Evolutionary conservation across 2,888 invertebrate genomes (phyloP), one percentile per base, ranked within the genome.

Genomic region (Brachylomia viminalis): DNA sequence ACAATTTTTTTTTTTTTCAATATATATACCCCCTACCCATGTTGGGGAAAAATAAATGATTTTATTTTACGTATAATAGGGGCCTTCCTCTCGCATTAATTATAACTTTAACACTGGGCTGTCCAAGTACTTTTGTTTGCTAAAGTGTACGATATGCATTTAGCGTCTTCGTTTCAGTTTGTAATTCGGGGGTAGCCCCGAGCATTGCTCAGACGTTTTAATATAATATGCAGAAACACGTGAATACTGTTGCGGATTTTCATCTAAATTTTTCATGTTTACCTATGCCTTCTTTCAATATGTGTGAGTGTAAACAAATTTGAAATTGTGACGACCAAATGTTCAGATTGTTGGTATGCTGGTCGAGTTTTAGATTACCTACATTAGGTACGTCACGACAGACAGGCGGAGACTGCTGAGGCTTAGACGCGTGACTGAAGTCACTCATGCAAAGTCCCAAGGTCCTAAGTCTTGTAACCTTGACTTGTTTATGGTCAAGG

Each of bases 111-210:
- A 42, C 6, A n/a, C 45, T 6, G 10, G 42, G 23, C 13, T 33
- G 30, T 71, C 56, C 49, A 42, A 20, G 20, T 33, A 56, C 6
- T 20, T n/a, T 47, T 77, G 61, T 71, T 61, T 54, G 42, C 42
- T 23, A 27, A n/a, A 54, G 8, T 38, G 62, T 23, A 10, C 6
- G 4, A 49, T 66, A 70, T 71, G 38, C 61, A 61, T 30, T 67
- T 77, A 77, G n/a, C 33, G 30, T 77, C 61, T 61, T 67, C 62
- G 56, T 15, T 67, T 52, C 72, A 67, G 23, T 71, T 67, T 71
- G 72, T 62, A 77, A 62, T 71, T 78, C 8, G n/a, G n/a, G n/a
- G n/a, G n/a, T 77, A 72, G 56, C 15, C 45, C 20, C 61, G 75
- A 58, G 65, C 38, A 42, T 77, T 66, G 49, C n/a, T 62, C 72